Base-by-base conservation (phyloP, 2,888 invertebrate species). In the Muschampia plurimacula region DNA sequence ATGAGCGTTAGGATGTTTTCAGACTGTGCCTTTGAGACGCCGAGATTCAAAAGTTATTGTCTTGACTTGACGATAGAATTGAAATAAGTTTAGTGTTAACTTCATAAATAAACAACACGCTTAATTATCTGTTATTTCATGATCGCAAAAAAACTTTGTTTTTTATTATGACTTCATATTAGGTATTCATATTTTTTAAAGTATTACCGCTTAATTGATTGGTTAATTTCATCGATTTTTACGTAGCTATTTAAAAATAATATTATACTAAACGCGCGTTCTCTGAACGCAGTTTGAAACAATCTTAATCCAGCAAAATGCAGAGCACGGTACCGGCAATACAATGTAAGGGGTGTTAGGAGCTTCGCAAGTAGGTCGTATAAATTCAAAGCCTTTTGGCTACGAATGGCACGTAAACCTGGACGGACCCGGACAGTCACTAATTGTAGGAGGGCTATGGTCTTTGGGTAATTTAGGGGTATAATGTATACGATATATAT, bases 341-440 rank as follows among this genome's bases (percentile, higher is more conserved):
- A 72, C 67, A 79, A 77, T 80, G 74, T 74, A 69, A 75, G 77
- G 76, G 74, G 72, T 68, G 72, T 72, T 72, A 64, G 72, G 32
- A 72, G 72, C 72, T 72, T 78, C 78, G 82, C 84, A 89, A 89
- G 86, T 84, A 86, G 89, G 88, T 89, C 86, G 85, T 90, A 89
- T 88, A 89, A 84, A 90, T 90, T 89, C 88, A 87, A 81, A 81
- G 83, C 82, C 79, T 76, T 81, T 80, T 79, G 41, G 76, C 77
- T 76, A 71, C 78, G 81, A 81, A 82, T 79, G 81, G 82, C 81
- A 80, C 84, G 83, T 84, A 81, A 85, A 84, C 79, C 80, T 80
- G 79, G 79, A 79, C 79, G 71, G 59, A 39, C 59, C 44, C 46
- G 66, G 72, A 72, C 79, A 77, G 79, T 80, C 79, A 79, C 79